Evolutionary conservation across 2,888 invertebrate species (phyloP).

Genomic region (Rotaria socialis): DNA sequence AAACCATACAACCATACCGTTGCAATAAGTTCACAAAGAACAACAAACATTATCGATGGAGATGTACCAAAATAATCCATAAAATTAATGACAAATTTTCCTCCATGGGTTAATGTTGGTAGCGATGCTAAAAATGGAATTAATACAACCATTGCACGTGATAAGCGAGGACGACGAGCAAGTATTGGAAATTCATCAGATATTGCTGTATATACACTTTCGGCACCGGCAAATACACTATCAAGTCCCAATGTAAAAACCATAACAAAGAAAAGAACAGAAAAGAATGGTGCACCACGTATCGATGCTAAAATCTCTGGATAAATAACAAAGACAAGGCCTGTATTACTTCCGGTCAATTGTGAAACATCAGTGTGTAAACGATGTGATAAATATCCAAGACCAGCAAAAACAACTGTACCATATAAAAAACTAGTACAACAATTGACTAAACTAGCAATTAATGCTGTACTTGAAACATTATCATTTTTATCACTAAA

Average conservation of each 20-base stretch:
- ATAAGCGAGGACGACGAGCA: slow-evolving; percentile 14
- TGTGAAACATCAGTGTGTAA: slow-evolving; percentile 79
- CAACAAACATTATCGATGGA: slow-evolving; percentile 41
- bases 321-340: slow-evolving; percentile 86
- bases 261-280: slow-evolving; percentile 91
- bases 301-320: slow-evolving; percentile 90
- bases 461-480: slow-evolving; percentile 48
- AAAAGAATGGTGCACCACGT: slow-evolving; percentile 87
- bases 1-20: slow-evolving; percentile 42
- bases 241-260: slow-evolving; percentile 75
- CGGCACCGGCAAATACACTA: slow-evolving; percentile 57
- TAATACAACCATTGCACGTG: slow-evolving; percentile 34
- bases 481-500: slow-evolving; percentile 91
- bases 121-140: slow-evolving; percentile 43
- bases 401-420: slow-evolving; percentile 57
- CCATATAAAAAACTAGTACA: slow-evolving; percentile 49
- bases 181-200: slow-evolving; percentile 45
- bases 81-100: slow-evolving; percentile 43
- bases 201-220: slow-evolving; percentile 44
- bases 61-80: slow-evolving; percentile 43
- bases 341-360: slow-evolving; percentile 73
- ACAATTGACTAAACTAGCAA: slow-evolving; percentile 49
- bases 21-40: slow-evolving; percentile 36
- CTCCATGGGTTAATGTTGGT: slow-evolving; percentile 43
- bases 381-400: slow-evolving; percentile 73